Percentiles rank a stretch among this genome's conserved stretches.
Conservation (phyloP, 2,888 invertebrate genomes). For the Trichopoda pennipes region DNA sequence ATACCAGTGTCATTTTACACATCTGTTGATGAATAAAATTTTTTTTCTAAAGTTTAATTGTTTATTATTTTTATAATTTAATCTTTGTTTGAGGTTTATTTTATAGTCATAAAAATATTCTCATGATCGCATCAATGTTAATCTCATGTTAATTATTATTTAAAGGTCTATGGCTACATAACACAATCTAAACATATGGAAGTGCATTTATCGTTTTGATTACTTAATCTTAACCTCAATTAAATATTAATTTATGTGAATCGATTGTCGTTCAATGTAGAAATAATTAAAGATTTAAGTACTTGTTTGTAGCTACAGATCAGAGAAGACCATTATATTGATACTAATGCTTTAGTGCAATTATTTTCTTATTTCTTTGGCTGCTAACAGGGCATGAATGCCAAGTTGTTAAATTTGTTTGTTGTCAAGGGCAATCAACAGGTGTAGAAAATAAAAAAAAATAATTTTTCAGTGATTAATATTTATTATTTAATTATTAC, state of each 20-base stretch:
- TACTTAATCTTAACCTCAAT: constrained; percentile 15
- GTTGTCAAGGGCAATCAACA: too few species aligned
- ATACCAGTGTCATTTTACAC: constrained; percentile 1
- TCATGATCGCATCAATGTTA: neutral
- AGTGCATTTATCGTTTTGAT: constrained; percentile 1
- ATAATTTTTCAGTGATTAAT: too few species aligned
- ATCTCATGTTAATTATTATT: neutral
- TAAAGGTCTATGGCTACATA: neutral
- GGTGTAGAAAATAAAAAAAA: too few species aligned
- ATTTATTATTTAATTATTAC: too few species aligned
- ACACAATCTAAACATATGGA: too few species aligned
- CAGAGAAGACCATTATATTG: neutral
- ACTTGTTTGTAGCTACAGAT: constrained; percentile 13
- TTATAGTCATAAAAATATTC: neutral
- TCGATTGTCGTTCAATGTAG: neutral
- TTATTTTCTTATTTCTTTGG: neutral
- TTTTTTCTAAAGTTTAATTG: neutral
- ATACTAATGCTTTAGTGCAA: neutral
- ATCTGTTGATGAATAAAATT: constrained; percentile 21
- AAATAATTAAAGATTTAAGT: constrained; percentile 14
- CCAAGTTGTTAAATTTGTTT: neutral
- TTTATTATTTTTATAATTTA: constrained; percentile 18
- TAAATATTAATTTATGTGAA: constrained; percentile 43
- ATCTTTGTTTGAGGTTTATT: constrained; percentile 24
- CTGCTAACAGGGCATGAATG: neutral